phyloP scores from a whole-genome alignment of 1,140 invertebrate species.

The Hyles vespertilio region DNA sequence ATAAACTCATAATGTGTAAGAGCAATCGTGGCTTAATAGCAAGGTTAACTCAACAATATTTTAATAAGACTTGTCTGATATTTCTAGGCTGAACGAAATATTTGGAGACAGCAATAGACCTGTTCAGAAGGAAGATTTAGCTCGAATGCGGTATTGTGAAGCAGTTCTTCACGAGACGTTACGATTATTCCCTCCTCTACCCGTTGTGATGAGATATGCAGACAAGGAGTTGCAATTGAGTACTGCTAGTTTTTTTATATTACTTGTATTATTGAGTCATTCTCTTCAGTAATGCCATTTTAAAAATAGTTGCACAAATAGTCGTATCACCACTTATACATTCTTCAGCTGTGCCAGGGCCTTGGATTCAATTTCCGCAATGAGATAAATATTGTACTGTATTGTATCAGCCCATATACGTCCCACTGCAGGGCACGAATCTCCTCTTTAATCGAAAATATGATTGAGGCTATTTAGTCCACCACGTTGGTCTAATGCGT shows the following conservation, averaged over 20 bases:
- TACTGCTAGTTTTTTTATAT: conserved; percentile 19
- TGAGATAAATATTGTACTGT: neutral
- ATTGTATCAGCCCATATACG: too few species aligned
- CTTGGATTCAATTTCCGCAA: neutral
- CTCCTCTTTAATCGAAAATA: neutral
- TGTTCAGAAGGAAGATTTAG: conserved; percentile 73
- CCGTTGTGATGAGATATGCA: conserved; percentile 69
- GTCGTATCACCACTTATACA: too few species aligned
- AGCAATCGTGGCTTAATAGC: too few species aligned
- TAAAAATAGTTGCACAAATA: neutral
- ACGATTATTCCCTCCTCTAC: conserved; percentile 79
- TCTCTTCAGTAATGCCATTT: neutral
- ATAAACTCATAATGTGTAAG: too few species aligned
- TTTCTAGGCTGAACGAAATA: conserved; percentile 22
- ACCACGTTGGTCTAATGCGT: too few species aligned
- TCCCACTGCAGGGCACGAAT: too few species aligned
- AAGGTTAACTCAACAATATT: too few species aligned
- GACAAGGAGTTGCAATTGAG: conserved; percentile 42
- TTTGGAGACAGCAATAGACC: conserved; percentile 42
- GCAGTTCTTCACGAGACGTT: conserved; percentile 80
- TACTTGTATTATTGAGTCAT: neutral
- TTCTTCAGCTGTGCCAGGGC: too few species aligned
- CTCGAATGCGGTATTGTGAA: conserved; percentile 79
- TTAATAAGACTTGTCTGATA: neutral
- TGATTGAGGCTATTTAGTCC: neutral